Evolutionary conservation across 2,888 invertebrate species (phyloP), one percentile per base, ranked within the genome.

Genomic region (Venusia cambrica): DNA sequence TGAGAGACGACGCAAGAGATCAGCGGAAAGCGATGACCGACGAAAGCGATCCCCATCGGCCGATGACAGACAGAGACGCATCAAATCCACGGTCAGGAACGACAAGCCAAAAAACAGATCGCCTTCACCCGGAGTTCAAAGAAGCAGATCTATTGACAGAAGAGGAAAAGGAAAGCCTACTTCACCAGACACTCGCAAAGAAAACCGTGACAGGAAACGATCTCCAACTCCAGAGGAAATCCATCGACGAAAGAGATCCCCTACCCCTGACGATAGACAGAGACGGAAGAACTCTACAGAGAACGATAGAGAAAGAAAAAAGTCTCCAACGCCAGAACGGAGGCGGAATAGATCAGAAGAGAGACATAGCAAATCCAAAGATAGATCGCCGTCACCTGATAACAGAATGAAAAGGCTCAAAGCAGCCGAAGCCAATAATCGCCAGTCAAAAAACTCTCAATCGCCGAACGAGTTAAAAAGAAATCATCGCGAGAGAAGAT

Each of bases 391-490:
- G 2, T 34, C 42, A 6, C 34, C 34, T 5, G 38, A 31, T 18
- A 31, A 35, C 2, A 38, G 38, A 14, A 33, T 33, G 22, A 37
- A 42, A 26, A 33, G 30, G 5, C 4, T 38, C 2, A 38, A 30
- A 28, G 33, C 33, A 6, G 33, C 42, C 10, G 42, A 42, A 17
- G 17, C 22, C 3, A 38, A n/a, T n/a, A n/a, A 22, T 7, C 37
- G 27, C 5, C 13, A 9, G 2, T 6, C 34, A 4, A 30, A 27
- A 14, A 26, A 24, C n/a, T 40, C 40, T 1, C 20, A 34, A 4
- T 8, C 15, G 12, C 26, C 33, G 11, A 20, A 24, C 5, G 25
- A 33, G 4, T 18, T 32, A 1, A 27, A 27, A 19, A 20, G 35
- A 20, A 31, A 20, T 14, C 26, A 24, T 5, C 14, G 16, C 4